Evolutionary conservation across 1,140 invertebrate species (phyloP), one percentile per base, ranked within the genome.

Genomic region (Phymorhynchus buccinoides): DNA sequence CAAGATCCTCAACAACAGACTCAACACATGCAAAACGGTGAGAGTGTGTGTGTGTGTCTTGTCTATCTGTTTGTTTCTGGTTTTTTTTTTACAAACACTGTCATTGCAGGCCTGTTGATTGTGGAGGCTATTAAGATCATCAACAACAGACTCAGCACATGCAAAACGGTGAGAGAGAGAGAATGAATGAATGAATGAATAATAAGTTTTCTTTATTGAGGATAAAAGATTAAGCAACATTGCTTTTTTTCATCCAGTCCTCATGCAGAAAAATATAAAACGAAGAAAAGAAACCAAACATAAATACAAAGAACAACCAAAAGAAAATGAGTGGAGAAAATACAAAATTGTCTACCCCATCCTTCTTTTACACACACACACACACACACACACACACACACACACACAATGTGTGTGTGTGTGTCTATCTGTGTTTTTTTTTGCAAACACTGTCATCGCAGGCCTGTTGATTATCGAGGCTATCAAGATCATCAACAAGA

Each of bases 361-460:
- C n/a, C n/a, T n/a, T n/a, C n/a, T n/a, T n/a, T n/a, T n/a, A n/a
- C n/a, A n/a, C n/a, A n/a, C n/a, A n/a, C n/a, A n/a, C n/a, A n/a
- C n/a, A n/a, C n/a, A n/a, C n/a, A n/a, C n/a, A n/a, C n/a, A n/a
- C n/a, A n/a, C n/a, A n/a, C n/a, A n/a, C n/a, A n/a, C n/a, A n/a
- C n/a, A n/a, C n/a, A n/a, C n/a, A n/a, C n/a, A n/a, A n/a, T n/a
- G 44, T 75, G n/a, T 71, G 6, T 82, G 22, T 84, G 73, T 42
- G 7, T 7, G n/a, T n/a, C n/a, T 52, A 7, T 73, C 7, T 73
- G 68, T 12, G 35, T 12, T 35, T 7, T 12, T 30, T n/a, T 73
- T 73, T 73, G 99, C 98, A 3, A 99, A 99, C 92, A 98, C 99
- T 0, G 97, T 99, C 85, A 96, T 99, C 73, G 98, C 98, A 37